Conservation (phyloP, 2,888 invertebrate genomes). For the Chrysolina haemoptera region DNA sequence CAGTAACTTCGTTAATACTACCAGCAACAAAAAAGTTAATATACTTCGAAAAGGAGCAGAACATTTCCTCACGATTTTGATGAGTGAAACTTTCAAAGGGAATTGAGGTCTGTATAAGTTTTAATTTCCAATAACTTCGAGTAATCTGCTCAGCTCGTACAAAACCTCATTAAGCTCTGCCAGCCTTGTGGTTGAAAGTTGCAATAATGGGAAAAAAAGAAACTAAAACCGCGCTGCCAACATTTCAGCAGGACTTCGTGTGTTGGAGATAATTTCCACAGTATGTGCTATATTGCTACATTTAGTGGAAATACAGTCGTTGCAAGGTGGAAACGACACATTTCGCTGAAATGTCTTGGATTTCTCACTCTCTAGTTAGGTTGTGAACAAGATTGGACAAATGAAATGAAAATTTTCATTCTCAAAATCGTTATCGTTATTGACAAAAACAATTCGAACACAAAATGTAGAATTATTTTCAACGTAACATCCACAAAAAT, state of each 20-base stretch:
- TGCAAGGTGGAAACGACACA: constrained; percentile 20
- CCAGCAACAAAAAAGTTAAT: not conserved
- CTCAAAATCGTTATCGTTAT: no score
- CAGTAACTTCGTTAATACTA: not conserved
- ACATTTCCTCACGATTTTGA: not conserved
- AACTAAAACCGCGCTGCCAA: not conserved
- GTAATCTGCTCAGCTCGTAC: constrained; percentile 2
- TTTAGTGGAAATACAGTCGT: constrained; percentile 12
- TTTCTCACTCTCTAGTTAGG: not conserved
- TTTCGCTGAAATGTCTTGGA: constrained; percentile 11
- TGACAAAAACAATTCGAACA: no score
- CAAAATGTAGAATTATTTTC: no score
- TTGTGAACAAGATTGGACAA: not conserved
- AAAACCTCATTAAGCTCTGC: constrained; percentile 27
- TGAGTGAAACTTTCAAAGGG: not conserved
- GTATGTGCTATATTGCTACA: constrained; percentile 21
- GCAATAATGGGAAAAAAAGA: constrained; percentile 15
- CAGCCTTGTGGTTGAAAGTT: constrained; percentile 17
- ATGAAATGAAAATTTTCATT: no score
- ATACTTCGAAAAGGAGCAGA: not conserved
- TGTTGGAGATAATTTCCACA: constrained; percentile 31
- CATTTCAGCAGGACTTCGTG: constrained; percentile 25
- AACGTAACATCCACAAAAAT: no score
- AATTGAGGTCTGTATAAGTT: not conserved
- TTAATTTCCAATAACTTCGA: constrained; percentile 1